Base-by-base conservation (phyloP, 2,888 invertebrate species). In the Itoplectis maculator region DNA sequence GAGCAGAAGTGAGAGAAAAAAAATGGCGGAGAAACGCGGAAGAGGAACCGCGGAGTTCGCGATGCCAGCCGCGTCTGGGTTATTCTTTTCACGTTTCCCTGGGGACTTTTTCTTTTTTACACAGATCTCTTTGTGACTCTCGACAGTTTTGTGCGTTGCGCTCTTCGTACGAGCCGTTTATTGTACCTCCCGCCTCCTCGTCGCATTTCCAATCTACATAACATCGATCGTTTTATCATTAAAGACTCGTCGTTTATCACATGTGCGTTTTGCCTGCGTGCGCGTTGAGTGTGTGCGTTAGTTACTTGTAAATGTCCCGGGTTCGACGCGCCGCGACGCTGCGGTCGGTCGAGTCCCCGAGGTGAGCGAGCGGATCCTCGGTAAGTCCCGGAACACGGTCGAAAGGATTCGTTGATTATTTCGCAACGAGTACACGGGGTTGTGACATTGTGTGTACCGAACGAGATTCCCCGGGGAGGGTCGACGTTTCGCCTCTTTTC, bases 221-320 rank as follows among this genome's bases (percentile, higher is more conserved):
- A 61, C 61, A 61, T 18, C 6, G n/a, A 61, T 61, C 42, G 37
- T 47, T 68, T 63, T 18, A 35, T 23, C 15, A 61, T 47, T 69
- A 45, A 9, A 66, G 47, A 65, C 72, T 80, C 54, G 75, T 78
- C 56, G 75, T 81, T 83, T 85, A 85, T 85, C 85, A 84, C 85
- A 85, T 85, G 23, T 73, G 45, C 79, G 75, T 79, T 78, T 78
- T 61, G 63, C 65, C 70, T 74, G 63, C 80, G 68, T 73, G 80
- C 63, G 65, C 63, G 65, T 68, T 49, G 45, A 70, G 49, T 78
- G 65, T 37, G 65, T 75, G 61, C 66, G 54, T 69, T 40, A 35
- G 2, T 35, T n/a, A n/a, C n/a, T 61, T 49, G 15, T 13, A 4
- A 18, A n/a, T 29, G 7, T 40, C 75, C 35, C 35, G 18, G 72